Percentiles rank a stretch among this genome's conserved stretches.
phyloP scores from a whole-genome alignment of 1,140 invertebrate genomes.

The Drosophila willistoni region DNA sequence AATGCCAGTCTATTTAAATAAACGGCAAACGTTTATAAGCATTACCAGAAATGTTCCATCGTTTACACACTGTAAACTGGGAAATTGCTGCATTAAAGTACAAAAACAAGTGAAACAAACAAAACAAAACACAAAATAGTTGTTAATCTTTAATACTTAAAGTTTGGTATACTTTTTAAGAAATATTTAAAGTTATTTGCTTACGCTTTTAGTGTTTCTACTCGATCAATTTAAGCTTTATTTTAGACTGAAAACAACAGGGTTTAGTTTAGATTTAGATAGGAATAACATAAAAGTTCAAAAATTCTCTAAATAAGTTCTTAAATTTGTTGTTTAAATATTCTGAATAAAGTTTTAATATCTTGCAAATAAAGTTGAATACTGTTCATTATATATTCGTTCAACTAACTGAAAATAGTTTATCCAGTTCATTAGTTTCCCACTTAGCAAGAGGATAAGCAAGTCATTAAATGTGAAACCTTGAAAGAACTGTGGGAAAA shows the following conservation, averaged over 20 bases:
- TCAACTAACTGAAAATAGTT: no score
- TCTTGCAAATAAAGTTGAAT: no score
- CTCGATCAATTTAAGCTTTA: no score
- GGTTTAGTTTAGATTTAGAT: no score
- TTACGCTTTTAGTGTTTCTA: no score
- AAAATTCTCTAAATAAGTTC: no score
- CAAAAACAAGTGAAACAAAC: conserved; percentile 22
- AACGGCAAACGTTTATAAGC: conserved; percentile 49
- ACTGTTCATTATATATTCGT: no score
- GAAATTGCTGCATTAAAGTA: conserved; percentile 31
- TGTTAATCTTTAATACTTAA: background rate
- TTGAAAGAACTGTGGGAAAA: background rate
- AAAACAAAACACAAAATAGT: conserved; percentile 39
- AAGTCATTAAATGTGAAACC: background rate
- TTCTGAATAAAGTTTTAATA: no score
- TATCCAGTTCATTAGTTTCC: background rate
- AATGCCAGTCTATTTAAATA: conserved; percentile 50
- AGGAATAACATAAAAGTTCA: no score
- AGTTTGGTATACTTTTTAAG: background rate
- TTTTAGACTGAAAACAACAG: no score
- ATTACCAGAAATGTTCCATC: conserved; percentile 57
- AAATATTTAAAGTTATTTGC: no score
- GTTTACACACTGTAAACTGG: conserved; percentile 38
- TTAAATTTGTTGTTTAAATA: no score
- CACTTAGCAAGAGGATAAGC: background rate